Conservation (phyloP, 2,113 vertebrate genomes). For the Zapornia atra region DNA sequence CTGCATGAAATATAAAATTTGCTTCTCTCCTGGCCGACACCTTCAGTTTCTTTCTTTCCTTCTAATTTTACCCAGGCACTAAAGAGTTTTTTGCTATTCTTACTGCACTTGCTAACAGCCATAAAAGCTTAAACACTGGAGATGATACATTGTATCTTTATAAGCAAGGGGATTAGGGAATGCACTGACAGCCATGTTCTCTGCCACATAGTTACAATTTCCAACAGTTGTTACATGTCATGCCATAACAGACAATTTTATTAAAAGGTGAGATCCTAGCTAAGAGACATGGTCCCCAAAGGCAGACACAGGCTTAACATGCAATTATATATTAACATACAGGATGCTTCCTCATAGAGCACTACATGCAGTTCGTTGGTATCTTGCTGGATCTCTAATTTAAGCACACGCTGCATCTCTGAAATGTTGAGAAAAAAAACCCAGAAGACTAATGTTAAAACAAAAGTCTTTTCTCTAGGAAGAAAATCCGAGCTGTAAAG, state of each 20-base stretch:
- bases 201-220: background rate
- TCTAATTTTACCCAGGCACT: background rate
- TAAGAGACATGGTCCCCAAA: background rate
- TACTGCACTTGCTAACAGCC: background rate
- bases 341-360: background rate
- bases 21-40: background rate
- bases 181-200: background rate
- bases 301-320: rapidly evolving
- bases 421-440: background rate
- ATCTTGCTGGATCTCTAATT: background rate
- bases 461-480: background rate
- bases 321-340: background rate
- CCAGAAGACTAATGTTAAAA: background rate
- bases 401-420: background rate
- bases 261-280: background rate
- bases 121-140: background rate
- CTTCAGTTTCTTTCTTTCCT: background rate
- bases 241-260: background rate
- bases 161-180: background rate
- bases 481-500: background rate
- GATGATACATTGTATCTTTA: background rate
- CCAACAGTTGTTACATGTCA: background rate
- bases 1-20: background rate
- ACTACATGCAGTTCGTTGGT: background rate
- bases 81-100: background rate